A percentile compares a stretch with the other conserved stretches of the same genome.
Conservation (phyloP, 2,888 invertebrate species). For the Minunthozetes semirufus region DNA sequence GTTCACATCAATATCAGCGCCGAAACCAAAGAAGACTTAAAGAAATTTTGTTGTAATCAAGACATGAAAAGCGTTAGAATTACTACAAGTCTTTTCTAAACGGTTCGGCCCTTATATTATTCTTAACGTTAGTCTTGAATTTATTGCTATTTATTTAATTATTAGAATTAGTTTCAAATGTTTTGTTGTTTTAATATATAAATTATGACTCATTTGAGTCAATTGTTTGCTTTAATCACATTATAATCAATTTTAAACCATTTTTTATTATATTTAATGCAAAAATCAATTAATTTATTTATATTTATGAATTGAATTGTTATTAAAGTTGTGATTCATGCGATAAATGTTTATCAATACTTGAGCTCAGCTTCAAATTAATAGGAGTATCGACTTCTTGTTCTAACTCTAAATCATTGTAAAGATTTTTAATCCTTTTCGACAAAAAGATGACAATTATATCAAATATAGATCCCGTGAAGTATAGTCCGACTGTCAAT, state of each 20-base stretch:
- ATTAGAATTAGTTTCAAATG: no score
- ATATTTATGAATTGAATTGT: no score
- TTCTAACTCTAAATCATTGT: slow-evolving; percentile 36
- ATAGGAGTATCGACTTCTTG: not conserved
- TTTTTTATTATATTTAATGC: not conserved
- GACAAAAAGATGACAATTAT: slow-evolving; percentile 51
- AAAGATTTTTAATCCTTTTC: slow-evolving; percentile 38
- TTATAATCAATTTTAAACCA: no score
- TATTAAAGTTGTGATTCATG: no score
- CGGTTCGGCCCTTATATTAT: no score
- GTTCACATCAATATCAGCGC: slow-evolving; percentile 19
- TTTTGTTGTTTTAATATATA: no score
- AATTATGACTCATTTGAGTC: no score
- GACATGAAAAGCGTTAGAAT: slow-evolving; percentile 7
- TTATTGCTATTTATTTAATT: no score
- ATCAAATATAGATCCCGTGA: slow-evolving; percentile 58
- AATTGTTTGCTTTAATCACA: no score
- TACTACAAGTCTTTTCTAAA: not conserved
- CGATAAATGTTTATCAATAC: not conserved
- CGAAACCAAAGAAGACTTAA: not conserved
- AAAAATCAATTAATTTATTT: no score
- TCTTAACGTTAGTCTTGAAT: no score
- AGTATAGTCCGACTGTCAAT: slow-evolving; percentile 50
- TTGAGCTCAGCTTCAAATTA: not conserved
- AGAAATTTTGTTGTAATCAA: not conserved